phyloP scores from a whole-genome alignment of 35 echinoderm and acorn worm species.

The Amphiura filiformis region DNA sequence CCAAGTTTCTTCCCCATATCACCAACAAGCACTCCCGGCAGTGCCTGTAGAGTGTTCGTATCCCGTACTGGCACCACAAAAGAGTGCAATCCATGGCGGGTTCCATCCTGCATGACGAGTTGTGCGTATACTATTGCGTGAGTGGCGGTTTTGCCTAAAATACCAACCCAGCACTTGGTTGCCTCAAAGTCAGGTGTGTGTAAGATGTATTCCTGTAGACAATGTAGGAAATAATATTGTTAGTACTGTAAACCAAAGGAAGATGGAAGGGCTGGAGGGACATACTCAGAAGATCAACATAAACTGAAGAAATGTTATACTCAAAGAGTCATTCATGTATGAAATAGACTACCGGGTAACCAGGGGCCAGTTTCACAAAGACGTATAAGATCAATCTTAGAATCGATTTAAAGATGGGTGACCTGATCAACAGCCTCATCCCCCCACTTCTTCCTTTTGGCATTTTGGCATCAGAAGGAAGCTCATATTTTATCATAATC shows the following conservation, averaged over 20 bases:
- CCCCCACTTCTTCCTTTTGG: too few species aligned
- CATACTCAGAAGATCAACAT: neutral
- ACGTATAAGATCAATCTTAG: too few species aligned
- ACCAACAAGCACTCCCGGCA: slow-evolving; percentile 82
- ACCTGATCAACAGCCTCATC: too few species aligned
- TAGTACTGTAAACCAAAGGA: neutral
- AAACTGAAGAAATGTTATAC: neutral
- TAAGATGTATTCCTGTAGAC: slow-evolving; percentile 73
- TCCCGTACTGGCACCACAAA: slow-evolving; percentile 88
- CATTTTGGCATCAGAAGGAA: too few species aligned
- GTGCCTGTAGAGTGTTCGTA: slow-evolving; percentile 46
- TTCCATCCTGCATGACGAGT: slow-evolving; percentile 87
- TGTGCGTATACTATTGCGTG: slow-evolving; percentile 86
- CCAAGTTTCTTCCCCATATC: slow-evolving; percentile 95
- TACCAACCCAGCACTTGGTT: slow-evolving; percentile 88
- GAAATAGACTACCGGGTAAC: too few species aligned
- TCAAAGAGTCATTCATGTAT: too few species aligned
- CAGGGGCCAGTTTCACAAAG: too few species aligned
- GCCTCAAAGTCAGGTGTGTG: slow-evolving; percentile 98
- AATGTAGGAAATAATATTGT: neutral
- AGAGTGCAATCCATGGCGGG: slow-evolving; percentile 80
- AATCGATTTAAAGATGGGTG: too few species aligned
- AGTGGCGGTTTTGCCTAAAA: slow-evolving; percentile 91
- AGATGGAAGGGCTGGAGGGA: neutral
- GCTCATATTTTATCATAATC: too few species aligned